A percentile compares a stretch with the other conserved stretches of the same genome.
phyloP scores from a whole-genome alignment of 2,888 invertebrate species.

The Apodemia mormo region DNA sequence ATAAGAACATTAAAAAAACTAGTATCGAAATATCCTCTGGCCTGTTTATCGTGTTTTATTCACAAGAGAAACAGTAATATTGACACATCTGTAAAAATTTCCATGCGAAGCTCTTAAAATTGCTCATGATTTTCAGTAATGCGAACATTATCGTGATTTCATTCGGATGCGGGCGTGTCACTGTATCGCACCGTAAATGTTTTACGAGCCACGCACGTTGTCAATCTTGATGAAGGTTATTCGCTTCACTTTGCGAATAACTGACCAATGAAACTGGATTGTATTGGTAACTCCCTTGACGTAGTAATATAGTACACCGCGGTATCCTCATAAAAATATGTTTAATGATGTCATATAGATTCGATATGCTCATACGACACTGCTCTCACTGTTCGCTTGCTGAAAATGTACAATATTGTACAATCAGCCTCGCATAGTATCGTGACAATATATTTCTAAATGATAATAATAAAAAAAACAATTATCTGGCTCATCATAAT shows the following conservation, averaged over 20 bases:
- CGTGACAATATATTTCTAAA: too few species aligned
- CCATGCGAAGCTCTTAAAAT: neutral
- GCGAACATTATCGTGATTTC: slow-evolving; percentile 47
- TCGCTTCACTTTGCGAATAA: slow-evolving; percentile 58
- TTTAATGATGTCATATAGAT: slow-evolving; percentile 78
- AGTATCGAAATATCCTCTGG: neutral
- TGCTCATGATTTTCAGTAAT: slow-evolving; percentile 40
- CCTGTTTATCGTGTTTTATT: neutral
- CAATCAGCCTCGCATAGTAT: neutral
- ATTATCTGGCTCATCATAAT: too few species aligned
- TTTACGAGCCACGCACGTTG: slow-evolving; percentile 63
- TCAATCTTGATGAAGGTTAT: slow-evolving; percentile 60
- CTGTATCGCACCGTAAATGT: slow-evolving; percentile 52
- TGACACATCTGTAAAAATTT: slow-evolving; percentile 2
- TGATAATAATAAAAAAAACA: too few species aligned
- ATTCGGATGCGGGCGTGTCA: slow-evolving; percentile 46
- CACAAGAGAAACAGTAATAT: neutral
- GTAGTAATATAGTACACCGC: slow-evolving; percentile 69
- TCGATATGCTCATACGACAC: slow-evolving; percentile 65
- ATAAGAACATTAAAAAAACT: too few species aligned
- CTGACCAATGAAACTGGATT: slow-evolving; percentile 65
- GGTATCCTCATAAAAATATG: slow-evolving; percentile 78
- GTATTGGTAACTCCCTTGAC: slow-evolving; percentile 54
- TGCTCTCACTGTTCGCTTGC: slow-evolving; percentile 58
- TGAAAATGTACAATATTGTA: slow-evolving; percentile 44